Conservation (phyloP, 2,888 invertebrate species). For the Coelogynopora nodosa region DNA sequence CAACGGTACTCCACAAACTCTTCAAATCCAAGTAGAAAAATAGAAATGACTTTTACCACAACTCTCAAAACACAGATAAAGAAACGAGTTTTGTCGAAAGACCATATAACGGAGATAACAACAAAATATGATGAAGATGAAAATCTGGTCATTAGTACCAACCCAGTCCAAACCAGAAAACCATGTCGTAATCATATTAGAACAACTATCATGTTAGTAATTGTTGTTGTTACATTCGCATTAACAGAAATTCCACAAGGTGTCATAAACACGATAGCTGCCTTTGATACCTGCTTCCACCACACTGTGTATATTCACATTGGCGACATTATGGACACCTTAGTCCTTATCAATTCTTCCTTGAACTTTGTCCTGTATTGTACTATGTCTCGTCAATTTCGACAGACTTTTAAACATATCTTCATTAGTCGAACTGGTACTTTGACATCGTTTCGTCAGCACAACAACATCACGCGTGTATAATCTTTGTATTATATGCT, state of each 20-base stretch:
- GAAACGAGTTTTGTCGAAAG: background rate
- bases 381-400: conserved; percentile 87
- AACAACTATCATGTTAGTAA: conserved; percentile 78
- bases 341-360: conserved; percentile 83
- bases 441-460: too few species aligned
- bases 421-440: conserved; percentile 40
- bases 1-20: background rate
- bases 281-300: conserved; percentile 64
- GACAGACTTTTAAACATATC: conserved; percentile 64
- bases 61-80: background rate
- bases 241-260: conserved; percentile 80
- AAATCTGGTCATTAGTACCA: background rate
- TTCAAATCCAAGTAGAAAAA: background rate
- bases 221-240: conserved; percentile 74
- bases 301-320: conserved; percentile 65
- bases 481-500: too few species aligned
- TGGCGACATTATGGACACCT: conserved; percentile 79
- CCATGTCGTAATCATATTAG: conserved; percentile 62
- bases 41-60: background rate
- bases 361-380: conserved; percentile 90
- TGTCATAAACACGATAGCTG: conserved; percentile 29
- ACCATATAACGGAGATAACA: too few species aligned
- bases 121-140: background rate
- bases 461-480: too few species aligned
- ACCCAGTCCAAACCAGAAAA: background rate